Conservation (phyloP, 2,113 vertebrate genomes). For the Dromas ardeola region DNA sequence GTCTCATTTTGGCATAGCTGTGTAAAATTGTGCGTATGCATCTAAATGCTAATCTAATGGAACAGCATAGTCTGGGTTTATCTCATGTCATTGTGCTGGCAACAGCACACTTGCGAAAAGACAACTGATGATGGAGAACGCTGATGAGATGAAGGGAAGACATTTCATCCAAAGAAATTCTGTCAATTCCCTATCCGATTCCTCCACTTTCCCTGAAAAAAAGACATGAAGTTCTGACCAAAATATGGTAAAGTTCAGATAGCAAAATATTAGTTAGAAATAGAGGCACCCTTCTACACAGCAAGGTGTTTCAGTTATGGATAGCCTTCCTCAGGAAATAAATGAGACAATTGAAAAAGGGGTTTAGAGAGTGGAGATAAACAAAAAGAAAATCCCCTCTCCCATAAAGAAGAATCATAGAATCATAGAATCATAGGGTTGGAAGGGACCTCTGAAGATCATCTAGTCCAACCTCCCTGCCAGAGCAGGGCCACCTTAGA, state of each 20-base stretch:
- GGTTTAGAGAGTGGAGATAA: not conserved
- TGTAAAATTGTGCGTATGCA: not conserved
- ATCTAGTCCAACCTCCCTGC: too few species aligned
- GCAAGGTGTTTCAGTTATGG: not conserved
- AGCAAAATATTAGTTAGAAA: not conserved
- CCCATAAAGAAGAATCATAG: not conserved
- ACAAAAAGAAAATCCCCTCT: not conserved
- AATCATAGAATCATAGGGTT: too few species aligned
- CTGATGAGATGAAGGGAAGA: not conserved
- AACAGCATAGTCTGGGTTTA: not conserved
- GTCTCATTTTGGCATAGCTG: not conserved
- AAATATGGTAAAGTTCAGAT: not conserved
- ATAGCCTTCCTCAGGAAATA: not conserved
- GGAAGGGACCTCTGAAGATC: too few species aligned
- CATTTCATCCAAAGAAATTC: not conserved
- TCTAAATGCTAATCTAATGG: constrained; percentile 7
- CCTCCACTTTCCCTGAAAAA: not conserved
- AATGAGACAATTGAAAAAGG: not conserved
- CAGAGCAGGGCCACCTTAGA: too few species aligned
- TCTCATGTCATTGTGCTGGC: not conserved
- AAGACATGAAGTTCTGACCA: not conserved
- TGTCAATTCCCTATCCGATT: not conserved
- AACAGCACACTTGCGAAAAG: not conserved
- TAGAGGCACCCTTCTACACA: not conserved
- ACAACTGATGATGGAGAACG: not conserved